phyloP scores from a whole-genome alignment of 37 sponge, comb jelly and placozoan genomes.

The Cladorhizidae sp. region DNA sequence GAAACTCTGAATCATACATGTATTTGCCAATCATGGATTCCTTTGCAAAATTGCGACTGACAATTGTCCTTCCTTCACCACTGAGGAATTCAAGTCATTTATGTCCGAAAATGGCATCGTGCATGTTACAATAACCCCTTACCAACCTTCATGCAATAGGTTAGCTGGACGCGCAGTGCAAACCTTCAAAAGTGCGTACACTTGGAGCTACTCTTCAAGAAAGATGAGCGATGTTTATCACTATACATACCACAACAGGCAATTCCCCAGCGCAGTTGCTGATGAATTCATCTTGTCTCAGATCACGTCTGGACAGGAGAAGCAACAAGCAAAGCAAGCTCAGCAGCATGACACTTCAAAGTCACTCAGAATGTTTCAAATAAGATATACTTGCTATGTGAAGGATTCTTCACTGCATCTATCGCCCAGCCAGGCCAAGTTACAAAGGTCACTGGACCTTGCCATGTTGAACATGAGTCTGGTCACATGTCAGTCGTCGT shows the following conservation, averaged over 20 bases:
- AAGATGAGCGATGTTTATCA: slow-evolving; percentile 13
- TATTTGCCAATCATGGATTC: slow-evolving; percentile 24
- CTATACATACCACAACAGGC: slow-evolving; percentile 18
- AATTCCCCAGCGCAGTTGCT: background rate
- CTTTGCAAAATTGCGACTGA: slow-evolving; percentile 22
- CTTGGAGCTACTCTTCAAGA: slow-evolving; percentile 1
- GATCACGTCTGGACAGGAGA: background rate
- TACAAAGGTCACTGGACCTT: background rate
- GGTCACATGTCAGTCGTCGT: no score
- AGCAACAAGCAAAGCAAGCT: background rate
- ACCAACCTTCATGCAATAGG: slow-evolving; percentile 31
- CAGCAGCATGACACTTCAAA: no score
- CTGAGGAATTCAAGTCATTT: slow-evolving; percentile 15
- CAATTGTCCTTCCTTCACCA: slow-evolving; percentile 38
- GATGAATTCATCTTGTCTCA: background rate
- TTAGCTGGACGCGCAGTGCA: slow-evolving; percentile 55
- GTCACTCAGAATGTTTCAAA: background rate
- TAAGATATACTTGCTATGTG: background rate
- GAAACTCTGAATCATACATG: background rate
- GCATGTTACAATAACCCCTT: slow-evolving; percentile 19
- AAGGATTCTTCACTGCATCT: background rate
- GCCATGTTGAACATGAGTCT: no score
- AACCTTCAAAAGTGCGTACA: slow-evolving; percentile 17
- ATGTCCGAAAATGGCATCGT: slow-evolving; percentile 13
- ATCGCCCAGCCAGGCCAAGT: background rate